Base-by-base conservation (phyloP, 2,888 invertebrate species). In the Tenthredo livida region DNA sequence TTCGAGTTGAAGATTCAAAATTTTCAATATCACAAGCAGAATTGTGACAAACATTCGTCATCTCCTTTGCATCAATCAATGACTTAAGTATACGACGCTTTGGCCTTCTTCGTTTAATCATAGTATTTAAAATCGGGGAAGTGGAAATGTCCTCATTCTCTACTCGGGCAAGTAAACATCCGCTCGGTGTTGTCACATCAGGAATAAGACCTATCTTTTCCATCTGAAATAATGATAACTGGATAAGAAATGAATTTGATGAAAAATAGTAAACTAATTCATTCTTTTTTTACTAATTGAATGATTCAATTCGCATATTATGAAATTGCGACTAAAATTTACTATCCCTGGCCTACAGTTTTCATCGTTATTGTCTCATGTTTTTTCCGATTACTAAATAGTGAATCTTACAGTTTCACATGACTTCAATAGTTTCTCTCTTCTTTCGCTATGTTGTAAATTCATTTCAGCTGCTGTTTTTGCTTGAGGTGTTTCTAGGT, bases 401-500 rank as follows among this genome's bases (percentile, higher is more conserved):
- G 17, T 77, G 29, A 54, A 50, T 47, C 73, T 75, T 87, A 87
- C 88, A 72, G 70, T 86, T 85, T 72, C 65, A 40, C 43, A 9
- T 47, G 84, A 17, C 21, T 61, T 25, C 67, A 77, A 43, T 10
- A 73, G 75, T 37, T 61, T 40, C 25, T 58, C 80, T 10, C 21
- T 54, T 50, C 25, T 29, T n/a, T 54, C 17, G 6, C 1, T 33
- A 21, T 10, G 54, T n/a, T 80, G n/a, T 86, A 86, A 7, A 37
- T 75, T 12, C 54, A 25, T 37, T 50, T 15, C 75, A 86, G 72
- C 82, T 21, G 25, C 80, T 43, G 65, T 84, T 80, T 89, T 86
- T 29, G 84, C 86, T 37, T 89, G 86, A 40, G 91, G 91, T 37
- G 91, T 92, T 86, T 92, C 91, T 86, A 92, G 88, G 58, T 91